These are phyloP conservation scores for Tiliacea citrago DNA, from an alignment of 2,888 invertebrate species.

Conservation along the genomic window DNA sequence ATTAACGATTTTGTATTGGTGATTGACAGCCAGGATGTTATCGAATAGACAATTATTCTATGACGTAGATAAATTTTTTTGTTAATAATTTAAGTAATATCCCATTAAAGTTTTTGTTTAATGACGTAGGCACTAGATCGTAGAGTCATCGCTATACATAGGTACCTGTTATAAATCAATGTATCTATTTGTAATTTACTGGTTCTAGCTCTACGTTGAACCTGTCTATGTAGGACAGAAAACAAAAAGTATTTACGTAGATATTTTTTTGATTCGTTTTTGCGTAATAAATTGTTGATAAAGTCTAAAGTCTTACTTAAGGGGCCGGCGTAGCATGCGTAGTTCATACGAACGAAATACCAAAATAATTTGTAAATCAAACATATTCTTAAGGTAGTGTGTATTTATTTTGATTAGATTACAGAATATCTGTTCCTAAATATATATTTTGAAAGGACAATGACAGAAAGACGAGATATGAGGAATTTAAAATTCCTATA, in stretches of 20 bases:
- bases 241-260: conserved; percentile 19
- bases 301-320: background rate
- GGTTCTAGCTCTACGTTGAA: conserved; percentile 11
- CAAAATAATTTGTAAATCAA: no score
- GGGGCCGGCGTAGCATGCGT: no score
- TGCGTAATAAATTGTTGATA: background rate
- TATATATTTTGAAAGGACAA: no score
- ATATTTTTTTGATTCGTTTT: background rate
- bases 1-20: conserved; percentile 2
- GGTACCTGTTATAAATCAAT: conserved; percentile 3
- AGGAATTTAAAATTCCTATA: no score
- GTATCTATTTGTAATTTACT: background rate
- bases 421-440: no score
- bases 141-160: conserved; percentile 19
- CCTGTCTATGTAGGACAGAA: background rate
- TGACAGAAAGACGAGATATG: no score
- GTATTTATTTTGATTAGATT: no score
- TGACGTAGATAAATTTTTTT: background rate
- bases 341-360: no score
- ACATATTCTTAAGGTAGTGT: no score
- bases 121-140: conserved; percentile 27
- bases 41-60: conserved; percentile 8
- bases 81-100: background rate
- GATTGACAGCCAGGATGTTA: conserved; percentile 8
- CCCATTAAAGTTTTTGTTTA: conserved; percentile 40